Percentiles rank a stretch among this genome's conserved stretches.
Evolutionary conservation across 2,113 vertebrate genomes (phyloP).

Genomic region (Dermatemys mawii): DNA sequence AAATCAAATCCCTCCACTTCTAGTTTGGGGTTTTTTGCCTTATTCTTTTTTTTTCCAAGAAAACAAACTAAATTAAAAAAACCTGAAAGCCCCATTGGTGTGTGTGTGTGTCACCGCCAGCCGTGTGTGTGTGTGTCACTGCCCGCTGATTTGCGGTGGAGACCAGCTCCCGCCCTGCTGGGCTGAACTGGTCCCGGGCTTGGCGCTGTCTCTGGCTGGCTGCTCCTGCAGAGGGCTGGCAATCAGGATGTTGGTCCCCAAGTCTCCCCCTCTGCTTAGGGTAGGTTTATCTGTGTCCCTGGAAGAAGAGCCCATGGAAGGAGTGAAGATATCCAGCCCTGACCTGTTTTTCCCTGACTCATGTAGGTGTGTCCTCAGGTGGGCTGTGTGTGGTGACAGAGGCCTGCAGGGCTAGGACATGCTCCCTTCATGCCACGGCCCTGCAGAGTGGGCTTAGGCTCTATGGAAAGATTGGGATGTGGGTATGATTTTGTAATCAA

Average conservation of each 20-base stretch:
- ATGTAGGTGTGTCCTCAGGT: background rate
- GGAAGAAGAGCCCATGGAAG: background rate
- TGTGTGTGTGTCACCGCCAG: constrained; percentile 7
- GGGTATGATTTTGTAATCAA: background rate
- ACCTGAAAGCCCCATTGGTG: constrained; percentile 68
- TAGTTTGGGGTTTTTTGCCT: constrained; percentile 49
- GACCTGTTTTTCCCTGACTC: background rate
- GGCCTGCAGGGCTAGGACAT: too few relatives aligned
- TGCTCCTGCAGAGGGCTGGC: background rate
- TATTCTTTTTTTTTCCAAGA: background rate
- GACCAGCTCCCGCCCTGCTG: background rate
- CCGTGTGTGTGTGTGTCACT: background rate
- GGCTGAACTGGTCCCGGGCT: background rate
- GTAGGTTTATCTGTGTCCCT: background rate
- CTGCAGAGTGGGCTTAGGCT: too few relatives aligned
- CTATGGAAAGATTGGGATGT: background rate
- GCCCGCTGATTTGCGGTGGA: background rate
- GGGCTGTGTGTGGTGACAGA: too few relatives aligned
- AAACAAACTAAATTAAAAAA: constrained; percentile 79
- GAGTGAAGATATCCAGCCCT: background rate
- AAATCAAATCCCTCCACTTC: constrained; percentile 65
- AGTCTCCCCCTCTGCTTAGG: background rate
- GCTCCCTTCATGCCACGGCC: background rate
- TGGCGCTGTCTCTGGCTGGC: background rate
- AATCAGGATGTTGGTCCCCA: background rate